phyloP scores from a whole-genome alignment of 2,113 vertebrate genomes.

The Labeo rohita region DNA sequence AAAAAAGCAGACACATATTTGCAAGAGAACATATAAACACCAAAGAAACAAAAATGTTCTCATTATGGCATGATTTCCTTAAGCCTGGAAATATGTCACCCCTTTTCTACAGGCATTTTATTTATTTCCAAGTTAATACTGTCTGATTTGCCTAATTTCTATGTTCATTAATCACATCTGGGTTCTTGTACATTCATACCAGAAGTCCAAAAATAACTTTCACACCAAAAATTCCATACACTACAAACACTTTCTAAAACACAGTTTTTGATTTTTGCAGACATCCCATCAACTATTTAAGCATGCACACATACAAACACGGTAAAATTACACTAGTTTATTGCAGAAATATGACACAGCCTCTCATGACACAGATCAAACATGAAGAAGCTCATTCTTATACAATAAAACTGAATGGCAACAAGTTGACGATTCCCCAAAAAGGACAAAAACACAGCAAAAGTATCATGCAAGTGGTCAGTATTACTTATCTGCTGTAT shows the following conservation, averaged over 20 bases:
- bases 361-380: slow-evolving; percentile 5
- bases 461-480: neutral
- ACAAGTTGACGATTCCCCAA: neutral
- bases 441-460: neutral
- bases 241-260: neutral
- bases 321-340: neutral
- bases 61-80: neutral
- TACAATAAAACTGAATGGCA: neutral
- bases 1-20: slow-evolving; percentile 29
- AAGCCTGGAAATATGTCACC: neutral
- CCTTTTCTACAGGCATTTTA: neutral
- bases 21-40: slow-evolving; percentile 19
- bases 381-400: neutral
- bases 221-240: neutral
- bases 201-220: neutral
- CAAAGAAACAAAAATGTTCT: slow-evolving; percentile 10
- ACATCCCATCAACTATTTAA: neutral
- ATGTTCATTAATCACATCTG: neutral
- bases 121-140: neutral
- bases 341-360: slow-evolving; percentile 14
- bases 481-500: neutral
- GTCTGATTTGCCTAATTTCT: neutral
- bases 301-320: neutral
- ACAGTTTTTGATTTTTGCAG: neutral
- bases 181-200: neutral